Percentiles rank a stretch among this genome's conserved stretches.
phyloP scores from a whole-genome alignment of 2,888 invertebrate species.

The Lysandra coridon region DNA sequence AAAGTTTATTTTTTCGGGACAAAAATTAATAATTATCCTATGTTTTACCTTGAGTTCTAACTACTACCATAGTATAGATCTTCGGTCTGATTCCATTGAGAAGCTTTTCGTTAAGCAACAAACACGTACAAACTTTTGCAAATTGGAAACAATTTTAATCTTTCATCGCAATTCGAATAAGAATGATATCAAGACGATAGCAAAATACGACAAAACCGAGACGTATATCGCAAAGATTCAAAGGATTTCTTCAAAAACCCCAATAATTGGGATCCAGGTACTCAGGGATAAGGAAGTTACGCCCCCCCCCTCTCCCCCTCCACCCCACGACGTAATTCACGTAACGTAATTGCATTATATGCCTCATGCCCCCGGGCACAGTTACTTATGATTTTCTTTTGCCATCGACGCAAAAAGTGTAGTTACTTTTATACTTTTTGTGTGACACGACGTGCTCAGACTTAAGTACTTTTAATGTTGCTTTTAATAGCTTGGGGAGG shows the following conservation, averaged over 20 bases:
- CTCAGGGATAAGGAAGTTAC: conserved; percentile 17
- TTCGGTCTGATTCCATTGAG: background rate
- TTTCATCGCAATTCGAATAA: background rate
- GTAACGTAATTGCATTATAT: conserved; percentile 33
- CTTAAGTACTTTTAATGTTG: background rate
- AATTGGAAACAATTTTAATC: background rate
- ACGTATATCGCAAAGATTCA: background rate
- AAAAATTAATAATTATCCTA: background rate
- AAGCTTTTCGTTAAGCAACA: too few species aligned
- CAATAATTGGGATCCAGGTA: conserved; percentile 25
- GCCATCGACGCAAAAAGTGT: conserved; percentile 31
- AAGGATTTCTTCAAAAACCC: conserved; percentile 13
- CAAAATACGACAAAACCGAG: background rate
- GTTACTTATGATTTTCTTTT: conserved; percentile 32
- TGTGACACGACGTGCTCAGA: conserved; percentile 3
- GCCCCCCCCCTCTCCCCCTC: background rate
- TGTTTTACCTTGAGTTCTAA: background rate
- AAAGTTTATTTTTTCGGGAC: background rate
- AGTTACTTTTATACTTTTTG: conserved; percentile 29
- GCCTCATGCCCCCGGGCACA: conserved; percentile 29
- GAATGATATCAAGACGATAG: background rate
- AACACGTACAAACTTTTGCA: background rate
- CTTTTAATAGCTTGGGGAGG: background rate
- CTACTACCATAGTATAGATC: background rate
- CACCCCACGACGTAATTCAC: conserved; percentile 21